Percentiles rank a stretch among this genome's conserved stretches.
Conservation (phyloP, 1,140 invertebrate genomes). For the Homarus americanus region DNA sequence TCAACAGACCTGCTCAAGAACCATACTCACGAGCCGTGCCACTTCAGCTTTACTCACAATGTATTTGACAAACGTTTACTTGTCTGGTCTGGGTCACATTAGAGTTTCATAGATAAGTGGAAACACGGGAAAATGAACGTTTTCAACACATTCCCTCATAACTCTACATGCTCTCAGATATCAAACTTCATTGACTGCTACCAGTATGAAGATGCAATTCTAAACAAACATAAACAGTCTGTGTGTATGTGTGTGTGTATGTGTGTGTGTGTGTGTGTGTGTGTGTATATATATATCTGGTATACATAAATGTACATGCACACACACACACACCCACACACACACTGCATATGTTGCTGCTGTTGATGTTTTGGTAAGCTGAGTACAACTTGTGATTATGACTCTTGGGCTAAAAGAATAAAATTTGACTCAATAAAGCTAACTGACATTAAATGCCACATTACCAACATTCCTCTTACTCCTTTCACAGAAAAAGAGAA, state of each 20-base stretch:
- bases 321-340: not conserved
- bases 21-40: conserved; percentile 12
- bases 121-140: too few species aligned
- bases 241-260: too few species aligned
- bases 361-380: not conserved
- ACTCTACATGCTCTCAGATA: too few species aligned
- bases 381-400: conserved; percentile 7
- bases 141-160: too few species aligned
- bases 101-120: too few species aligned
- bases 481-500: conserved; percentile 14
- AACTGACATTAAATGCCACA: conserved; percentile 1
- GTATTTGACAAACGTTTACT: too few species aligned
- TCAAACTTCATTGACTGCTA: too few species aligned
- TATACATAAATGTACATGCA: not conserved
- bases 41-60: not conserved
- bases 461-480: conserved; percentile 17
- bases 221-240: not conserved
- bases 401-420: conserved; percentile 31
- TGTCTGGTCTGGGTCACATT: too few species aligned
- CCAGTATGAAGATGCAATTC: too few species aligned
- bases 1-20: conserved; percentile 29
- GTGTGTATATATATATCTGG: not conserved
- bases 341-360: not conserved
- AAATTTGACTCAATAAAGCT: conserved; percentile 18
- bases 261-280: too few species aligned